Conservation (phyloP, 2,888 invertebrate species). For the Drosophila recens region DNA sequence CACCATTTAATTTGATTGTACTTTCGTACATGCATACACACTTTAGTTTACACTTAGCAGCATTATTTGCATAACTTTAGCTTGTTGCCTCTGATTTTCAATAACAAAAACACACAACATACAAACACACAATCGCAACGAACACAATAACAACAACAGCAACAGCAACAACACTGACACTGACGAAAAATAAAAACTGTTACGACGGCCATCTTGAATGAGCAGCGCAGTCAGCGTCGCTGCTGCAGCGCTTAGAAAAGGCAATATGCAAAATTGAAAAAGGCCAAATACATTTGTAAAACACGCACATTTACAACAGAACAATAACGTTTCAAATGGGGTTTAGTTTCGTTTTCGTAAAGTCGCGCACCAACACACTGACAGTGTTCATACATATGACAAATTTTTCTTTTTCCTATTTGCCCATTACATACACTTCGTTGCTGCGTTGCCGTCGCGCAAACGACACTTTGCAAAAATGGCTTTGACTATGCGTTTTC, state of each 20-base stretch:
- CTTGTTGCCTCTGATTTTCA: slow-evolving; percentile 50
- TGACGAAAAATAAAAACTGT: slow-evolving; percentile 79
- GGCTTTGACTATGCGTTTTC: slow-evolving; percentile 22
- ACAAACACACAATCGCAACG: slow-evolving; percentile 40
- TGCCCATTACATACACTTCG: slow-evolving; percentile 60
- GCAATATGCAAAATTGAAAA: slow-evolving; percentile 66
- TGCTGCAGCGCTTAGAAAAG: slow-evolving; percentile 44
- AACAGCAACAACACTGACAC: slow-evolving; percentile 63
- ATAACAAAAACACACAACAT: slow-evolving; percentile 64
- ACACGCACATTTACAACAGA: slow-evolving; percentile 49
- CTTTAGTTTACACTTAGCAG: slow-evolving; percentile 37
- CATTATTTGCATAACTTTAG: slow-evolving; percentile 69
- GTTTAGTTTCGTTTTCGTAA: slow-evolving; percentile 44
- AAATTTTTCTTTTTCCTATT: slow-evolving; percentile 61
- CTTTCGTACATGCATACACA: slow-evolving; percentile 33
- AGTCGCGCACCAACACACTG: slow-evolving; percentile 60
- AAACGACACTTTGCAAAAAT: slow-evolving; percentile 50
- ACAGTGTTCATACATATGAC: slow-evolving; percentile 59
- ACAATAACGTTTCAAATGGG: slow-evolving; percentile 33
- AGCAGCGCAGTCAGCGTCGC: slow-evolving; percentile 59
- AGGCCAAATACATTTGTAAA: slow-evolving; percentile 48
- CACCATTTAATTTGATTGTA: slow-evolving; percentile 20
- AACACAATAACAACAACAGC: slow-evolving; percentile 68
- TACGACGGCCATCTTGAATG: slow-evolving; percentile 85
- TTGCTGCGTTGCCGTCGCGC: slow-evolving; percentile 52